Evolutionary conservation across 2,797 vertebrate species (phyloP), one percentile per base, ranked within the genome.

Genomic region (Mus spretus): DNA sequence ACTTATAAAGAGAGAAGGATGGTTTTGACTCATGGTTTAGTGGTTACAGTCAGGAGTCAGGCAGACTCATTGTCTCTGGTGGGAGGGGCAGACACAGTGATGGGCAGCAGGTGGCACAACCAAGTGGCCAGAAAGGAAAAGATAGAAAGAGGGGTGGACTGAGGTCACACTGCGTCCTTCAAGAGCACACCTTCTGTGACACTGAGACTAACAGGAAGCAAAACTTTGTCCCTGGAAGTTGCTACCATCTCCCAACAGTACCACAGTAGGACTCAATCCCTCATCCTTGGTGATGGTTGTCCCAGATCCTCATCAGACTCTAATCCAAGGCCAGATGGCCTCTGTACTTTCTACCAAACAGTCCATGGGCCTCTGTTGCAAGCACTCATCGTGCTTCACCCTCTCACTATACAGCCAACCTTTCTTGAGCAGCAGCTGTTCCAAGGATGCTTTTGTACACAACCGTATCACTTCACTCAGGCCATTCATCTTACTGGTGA

Each of bases 351-450:
- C 90, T 78, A 55, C 78, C 91, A 44, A 91, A 53, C 26, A n/a
- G 79, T 81, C 82, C 90, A 26, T 19, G 57, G 84, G 44, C 47
- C 80, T 94, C 37, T 89, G 92, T 84, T 34, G 44, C 86, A 89
- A 55, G 40, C 13, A 94, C 75, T 34, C 65, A 28, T 50, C 59
- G 53, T 34, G 34, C 17, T 72, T 78, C 65, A 26, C 2, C 70
- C 40, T 72, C n/a, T 55, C 7, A 3, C 6, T 78, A 44, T n/a
- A 31, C 67, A 34, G 80, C 72, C 44, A 81, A 34, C 61, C 19
- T 81, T 93, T 84, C 90, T 84, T 26, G 84, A 87, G 90, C 80
- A 90, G 65, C 95, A 70, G 50, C 90, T 90, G 70, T 77, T 91
- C 1, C 65, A 72, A 90, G 72, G 55, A 34, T 2, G 1, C 75